Conservation (phyloP, 2,888 invertebrate genomes). For the Caenorhabditis sp. region DNA sequence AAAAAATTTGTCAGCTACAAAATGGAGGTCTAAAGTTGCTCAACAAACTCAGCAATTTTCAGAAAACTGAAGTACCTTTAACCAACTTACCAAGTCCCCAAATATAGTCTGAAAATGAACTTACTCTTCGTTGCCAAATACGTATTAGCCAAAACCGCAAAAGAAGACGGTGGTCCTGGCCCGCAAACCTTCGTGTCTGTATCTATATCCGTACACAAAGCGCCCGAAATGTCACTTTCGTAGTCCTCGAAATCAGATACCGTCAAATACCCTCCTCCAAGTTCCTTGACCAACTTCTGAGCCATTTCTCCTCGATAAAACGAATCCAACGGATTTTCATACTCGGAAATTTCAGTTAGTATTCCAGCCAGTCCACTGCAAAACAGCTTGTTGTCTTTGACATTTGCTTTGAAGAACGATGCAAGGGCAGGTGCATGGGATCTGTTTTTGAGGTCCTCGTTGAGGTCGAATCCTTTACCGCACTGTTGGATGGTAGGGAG, state of each 20-base stretch:
- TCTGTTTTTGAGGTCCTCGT: constrained; percentile 37
- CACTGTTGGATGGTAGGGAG: constrained; percentile 60
- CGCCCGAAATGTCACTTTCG: constrained; percentile 51
- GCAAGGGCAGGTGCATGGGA: constrained; percentile 33
- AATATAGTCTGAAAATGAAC: no score
- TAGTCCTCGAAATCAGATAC: constrained; percentile 68
- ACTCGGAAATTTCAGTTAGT: constrained; percentile 65
- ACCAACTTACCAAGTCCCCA: no score
- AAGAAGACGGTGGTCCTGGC: constrained; percentile 65
- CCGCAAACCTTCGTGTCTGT: constrained; percentile 63
- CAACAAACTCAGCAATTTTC: no score
- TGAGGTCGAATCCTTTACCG: constrained; percentile 57
- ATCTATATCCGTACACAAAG: constrained; percentile 52
- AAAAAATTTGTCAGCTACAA: no score
- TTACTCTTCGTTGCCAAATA: constrained; percentile 51
- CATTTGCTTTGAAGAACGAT: constrained; percentile 43
- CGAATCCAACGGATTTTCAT: constrained; percentile 65
- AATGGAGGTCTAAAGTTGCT: no score
- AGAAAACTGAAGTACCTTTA: no score
- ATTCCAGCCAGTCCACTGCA: constrained; percentile 59
- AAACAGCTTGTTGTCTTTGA: constrained; percentile 52
- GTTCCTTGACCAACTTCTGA: constrained; percentile 44
- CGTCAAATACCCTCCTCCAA: constrained; percentile 58
- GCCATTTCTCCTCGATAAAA: constrained; percentile 64
- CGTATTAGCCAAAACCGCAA: constrained; percentile 48